A percentile compares a stretch with the other conserved stretches of the same genome.
phyloP scores from a whole-genome alignment of 35 echinoderm and acorn worm species.

The Ptychodera flava region DNA sequence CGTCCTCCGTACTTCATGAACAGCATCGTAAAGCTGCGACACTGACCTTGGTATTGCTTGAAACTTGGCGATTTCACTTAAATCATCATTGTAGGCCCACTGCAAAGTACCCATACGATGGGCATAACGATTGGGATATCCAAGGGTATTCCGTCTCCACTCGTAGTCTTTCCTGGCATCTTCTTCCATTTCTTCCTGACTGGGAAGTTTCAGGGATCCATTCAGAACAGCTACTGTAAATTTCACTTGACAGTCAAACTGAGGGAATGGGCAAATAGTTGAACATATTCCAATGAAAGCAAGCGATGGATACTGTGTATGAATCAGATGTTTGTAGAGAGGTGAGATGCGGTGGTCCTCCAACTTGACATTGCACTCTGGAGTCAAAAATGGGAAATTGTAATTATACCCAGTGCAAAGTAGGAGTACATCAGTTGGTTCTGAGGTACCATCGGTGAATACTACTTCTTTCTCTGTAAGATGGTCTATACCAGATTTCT shows the following conservation, averaged over 20 bases:
- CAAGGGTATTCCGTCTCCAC: constrained; percentile 17
- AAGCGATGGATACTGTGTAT: constrained; percentile 43
- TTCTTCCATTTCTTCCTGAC: constrained; percentile 53
- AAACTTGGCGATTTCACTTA: constrained; percentile 22
- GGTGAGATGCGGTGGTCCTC: constrained; percentile 41
- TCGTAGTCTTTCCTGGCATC: constrained; percentile 34
- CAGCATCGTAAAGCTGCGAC: constrained; percentile 36
- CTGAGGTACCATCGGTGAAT: constrained; percentile 42
- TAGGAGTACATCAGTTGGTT: constrained; percentile 48
- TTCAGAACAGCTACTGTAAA: constrained; percentile 44
- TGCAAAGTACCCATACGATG: constrained; percentile 50
- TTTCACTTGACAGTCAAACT: constrained; percentile 43
- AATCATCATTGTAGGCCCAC: constrained; percentile 60
- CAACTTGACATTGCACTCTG: constrained; percentile 45
- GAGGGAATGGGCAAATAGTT: constrained; percentile 64
- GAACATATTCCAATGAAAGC: constrained; percentile 60
- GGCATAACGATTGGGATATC: constrained; percentile 36
- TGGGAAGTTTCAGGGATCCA: constrained; percentile 57
- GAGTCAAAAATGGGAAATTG: constrained; percentile 55
- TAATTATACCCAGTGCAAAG: constrained; percentile 84
- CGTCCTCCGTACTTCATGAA: constrained; percentile 1
- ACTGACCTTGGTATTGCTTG: constrained; percentile 20
- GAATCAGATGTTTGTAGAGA: constrained; percentile 74
- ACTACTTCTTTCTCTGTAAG: constrained; percentile 28
- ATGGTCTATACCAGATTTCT: constrained; percentile 21